A percentile compares a stretch with the other conserved stretches of the same genome.
These are phyloP conservation scores for Saccopteryx bilineata DNA, from an alignment of 2,113 vertebrate genomes.

Conservation along the genomic window DNA sequence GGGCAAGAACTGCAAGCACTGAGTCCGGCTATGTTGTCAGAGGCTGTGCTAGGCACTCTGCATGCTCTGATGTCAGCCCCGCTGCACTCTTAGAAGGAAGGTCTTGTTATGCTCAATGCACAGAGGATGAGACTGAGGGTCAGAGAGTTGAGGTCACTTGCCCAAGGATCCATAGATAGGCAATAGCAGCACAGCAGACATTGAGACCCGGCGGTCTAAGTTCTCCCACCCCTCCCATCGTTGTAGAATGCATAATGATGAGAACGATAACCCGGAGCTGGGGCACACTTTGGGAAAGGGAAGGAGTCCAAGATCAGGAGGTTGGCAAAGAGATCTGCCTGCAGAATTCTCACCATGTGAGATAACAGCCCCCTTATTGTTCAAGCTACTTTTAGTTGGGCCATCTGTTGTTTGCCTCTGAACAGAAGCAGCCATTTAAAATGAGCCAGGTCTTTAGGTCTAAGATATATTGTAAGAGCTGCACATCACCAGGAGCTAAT, in stretches of 20 bases:
- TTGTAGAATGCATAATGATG: fast-evolving
- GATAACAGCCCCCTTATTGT: slow-evolving; percentile 4
- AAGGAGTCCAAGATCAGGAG: background rate
- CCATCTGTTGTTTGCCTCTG: slow-evolving; percentile 54
- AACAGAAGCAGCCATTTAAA: background rate
- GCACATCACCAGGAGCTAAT: background rate
- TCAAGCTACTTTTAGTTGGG: slow-evolving; percentile 50
- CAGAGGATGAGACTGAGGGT: background rate
- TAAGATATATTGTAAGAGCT: background rate
- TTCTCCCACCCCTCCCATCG: background rate
- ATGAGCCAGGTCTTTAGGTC: background rate
- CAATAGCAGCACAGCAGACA: background rate
- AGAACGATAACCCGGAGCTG: background rate
- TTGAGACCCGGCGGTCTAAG: background rate
- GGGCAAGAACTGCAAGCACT: background rate
- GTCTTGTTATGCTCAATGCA: background rate
- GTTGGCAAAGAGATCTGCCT: background rate
- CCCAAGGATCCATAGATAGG: background rate
- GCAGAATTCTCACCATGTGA: slow-evolving; percentile 18
- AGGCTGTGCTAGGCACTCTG: background rate
- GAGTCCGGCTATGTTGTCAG: background rate
- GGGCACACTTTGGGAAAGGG: background rate
- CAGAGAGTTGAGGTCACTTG: background rate
- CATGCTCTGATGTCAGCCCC: background rate
- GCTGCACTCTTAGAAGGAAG: background rate